A percentile compares a stretch with the other conserved stretches of the same genome.
These are phyloP conservation scores for Rotaria sp. DNA, from an alignment of 2,888 invertebrate genomes.

Conservation along the genomic window DNA sequence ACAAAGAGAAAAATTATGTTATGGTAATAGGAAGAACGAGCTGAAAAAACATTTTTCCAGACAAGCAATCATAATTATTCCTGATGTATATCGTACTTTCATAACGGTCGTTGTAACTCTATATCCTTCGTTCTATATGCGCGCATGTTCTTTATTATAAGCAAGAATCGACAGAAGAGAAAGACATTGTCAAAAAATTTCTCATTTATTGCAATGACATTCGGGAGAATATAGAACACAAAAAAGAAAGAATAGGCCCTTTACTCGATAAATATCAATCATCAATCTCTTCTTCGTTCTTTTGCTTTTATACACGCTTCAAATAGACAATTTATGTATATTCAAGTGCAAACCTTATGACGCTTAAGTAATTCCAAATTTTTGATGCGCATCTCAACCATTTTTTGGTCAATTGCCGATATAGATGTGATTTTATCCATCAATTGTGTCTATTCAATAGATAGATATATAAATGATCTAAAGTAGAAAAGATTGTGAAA, in stretches of 20 bases:
- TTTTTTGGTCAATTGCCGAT: neutral
- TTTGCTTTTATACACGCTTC: neutral
- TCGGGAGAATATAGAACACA: slow-evolving; percentile 2
- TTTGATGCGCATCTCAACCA: neutral
- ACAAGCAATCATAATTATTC: neutral
- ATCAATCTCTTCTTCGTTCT: neutral
- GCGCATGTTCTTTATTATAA: neutral
- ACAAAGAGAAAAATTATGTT: neutral
- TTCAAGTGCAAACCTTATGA: slow-evolving; percentile 15
- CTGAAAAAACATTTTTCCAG: neutral
- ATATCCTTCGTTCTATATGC: neutral
- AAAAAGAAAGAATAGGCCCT: neutral
- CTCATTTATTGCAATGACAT: slow-evolving; percentile 20
- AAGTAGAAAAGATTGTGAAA: neutral
- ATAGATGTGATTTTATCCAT: neutral
- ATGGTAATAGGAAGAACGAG: neutral
- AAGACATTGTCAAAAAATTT: neutral
- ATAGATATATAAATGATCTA: neutral
- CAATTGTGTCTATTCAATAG: neutral
- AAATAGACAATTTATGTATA: neutral
- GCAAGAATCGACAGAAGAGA: neutral
- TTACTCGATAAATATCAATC: slow-evolving; percentile 5
- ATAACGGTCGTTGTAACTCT: neutral
- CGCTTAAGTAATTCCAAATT: neutral
- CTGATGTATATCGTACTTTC: neutral